Percentiles rank a stretch among this genome's conserved stretches.
phyloP scores from a whole-genome alignment of 1,140 invertebrate species.

The Eciton burchellii region DNA sequence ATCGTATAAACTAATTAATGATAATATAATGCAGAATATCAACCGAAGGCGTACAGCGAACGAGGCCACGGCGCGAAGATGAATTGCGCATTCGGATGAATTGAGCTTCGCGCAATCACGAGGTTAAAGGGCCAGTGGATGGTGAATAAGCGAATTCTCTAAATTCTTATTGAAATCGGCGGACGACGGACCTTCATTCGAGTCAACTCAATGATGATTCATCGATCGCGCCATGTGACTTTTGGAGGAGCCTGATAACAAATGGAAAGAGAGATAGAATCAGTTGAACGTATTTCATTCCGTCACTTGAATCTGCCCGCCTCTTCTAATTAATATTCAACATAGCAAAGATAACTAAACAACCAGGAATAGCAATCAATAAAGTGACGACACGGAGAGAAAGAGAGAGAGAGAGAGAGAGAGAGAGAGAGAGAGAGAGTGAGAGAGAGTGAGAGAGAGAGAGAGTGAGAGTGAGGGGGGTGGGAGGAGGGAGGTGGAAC shows the following conservation, averaged over 20 bases:
- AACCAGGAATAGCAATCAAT: constrained; percentile 29
- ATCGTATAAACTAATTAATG: constrained; percentile 33
- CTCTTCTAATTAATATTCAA: background rate
- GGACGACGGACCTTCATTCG: too few species aligned
- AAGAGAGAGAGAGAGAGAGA: background rate
- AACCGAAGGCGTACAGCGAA: background rate
- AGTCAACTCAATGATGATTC: constrained; percentile 26
- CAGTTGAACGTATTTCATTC: background rate
- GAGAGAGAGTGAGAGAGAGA: background rate
- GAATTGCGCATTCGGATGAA: too few species aligned
- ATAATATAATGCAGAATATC: constrained; percentile 36
- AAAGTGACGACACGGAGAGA: background rate
- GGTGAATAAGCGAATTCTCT: too few species aligned
- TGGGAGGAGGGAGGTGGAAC: background rate
- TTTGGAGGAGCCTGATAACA: background rate
- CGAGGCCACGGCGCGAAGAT: background rate
- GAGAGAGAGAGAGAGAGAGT: background rate
- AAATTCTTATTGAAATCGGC: too few species aligned
- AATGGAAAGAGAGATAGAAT: background rate
- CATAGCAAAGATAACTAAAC: background rate
- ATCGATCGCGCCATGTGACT: constrained; percentile 23
- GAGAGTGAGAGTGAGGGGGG: background rate
- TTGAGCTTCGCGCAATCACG: too few species aligned
- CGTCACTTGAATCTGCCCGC: background rate
- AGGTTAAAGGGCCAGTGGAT: too few species aligned